phyloP scores from a whole-genome alignment of 2,888 invertebrate genomes.

The Parasteatoda lunata region DNA sequence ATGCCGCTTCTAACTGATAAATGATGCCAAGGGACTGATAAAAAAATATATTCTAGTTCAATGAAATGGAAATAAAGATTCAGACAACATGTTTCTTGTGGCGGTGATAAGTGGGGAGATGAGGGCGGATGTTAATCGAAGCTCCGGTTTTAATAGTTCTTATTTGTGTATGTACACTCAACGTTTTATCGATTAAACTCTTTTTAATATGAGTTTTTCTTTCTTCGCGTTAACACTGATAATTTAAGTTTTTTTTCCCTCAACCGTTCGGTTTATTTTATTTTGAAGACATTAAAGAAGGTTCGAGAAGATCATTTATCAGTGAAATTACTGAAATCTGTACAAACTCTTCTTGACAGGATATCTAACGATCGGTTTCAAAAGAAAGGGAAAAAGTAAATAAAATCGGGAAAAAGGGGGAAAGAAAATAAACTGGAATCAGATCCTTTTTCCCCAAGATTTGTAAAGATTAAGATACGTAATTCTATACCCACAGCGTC shows the following conservation, averaged over 20 bases:
- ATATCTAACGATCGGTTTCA: conserved; percentile 63
- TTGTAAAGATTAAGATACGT: conserved; percentile 57
- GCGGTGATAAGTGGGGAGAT: conserved; percentile 4
- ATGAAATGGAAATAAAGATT: conserved; percentile 62
- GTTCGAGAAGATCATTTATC: conserved; percentile 54
- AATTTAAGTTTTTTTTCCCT: conserved; percentile 18
- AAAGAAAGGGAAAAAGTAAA: not conserved
- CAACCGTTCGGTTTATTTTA: conserved; percentile 18
- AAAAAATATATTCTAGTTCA: conserved; percentile 51
- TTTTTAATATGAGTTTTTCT: conserved; percentile 34
- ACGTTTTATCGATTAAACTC: conserved; percentile 43
- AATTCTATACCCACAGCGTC: conserved; percentile 53
- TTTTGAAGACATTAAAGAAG: conserved; percentile 31
- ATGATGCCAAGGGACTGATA: conserved; percentile 47
- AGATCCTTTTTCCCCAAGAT: conserved; percentile 41
- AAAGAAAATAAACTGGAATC: conserved; percentile 54
- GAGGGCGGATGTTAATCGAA: conserved; percentile 47
- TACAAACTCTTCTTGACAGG: conserved; percentile 46
- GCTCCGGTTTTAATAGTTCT: conserved; percentile 57
- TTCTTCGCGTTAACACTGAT: conserved; percentile 12
- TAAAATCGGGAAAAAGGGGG: not conserved
- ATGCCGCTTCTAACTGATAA: conserved; percentile 52
- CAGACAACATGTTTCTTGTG: conserved; percentile 26
- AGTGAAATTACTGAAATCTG: conserved; percentile 64
- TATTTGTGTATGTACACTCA: conserved; percentile 25